Evolutionary conservation across 2,888 invertebrate genomes (phyloP), one percentile per base, ranked within the genome.

Genomic region (Anthrax anthrax): DNA sequence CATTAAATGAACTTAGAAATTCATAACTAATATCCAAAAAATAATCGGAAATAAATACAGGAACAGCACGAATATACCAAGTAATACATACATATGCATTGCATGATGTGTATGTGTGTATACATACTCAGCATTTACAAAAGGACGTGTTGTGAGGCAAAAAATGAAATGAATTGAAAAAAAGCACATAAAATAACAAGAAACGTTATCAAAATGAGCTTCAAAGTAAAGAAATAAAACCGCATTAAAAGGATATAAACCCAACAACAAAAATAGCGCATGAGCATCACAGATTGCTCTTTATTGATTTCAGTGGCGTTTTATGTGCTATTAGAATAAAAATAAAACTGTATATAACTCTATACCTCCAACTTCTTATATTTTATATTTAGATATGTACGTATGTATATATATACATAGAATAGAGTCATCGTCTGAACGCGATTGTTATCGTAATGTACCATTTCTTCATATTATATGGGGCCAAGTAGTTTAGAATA

Each of bases 271-370:
- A 39, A 44, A 44, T 48, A 48, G 54, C 54, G 54, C 54, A 54
- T 54, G 54, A 54, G 54, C 53, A 50, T 51, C 50, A 49, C 49
- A 49, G 49, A 53, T 52, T 51, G 53, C 50, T 49, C 48, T 51
- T 54, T 54, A 54, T 54, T 54, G 54, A 54, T 54, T 54, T 54
- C 51, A 54, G 52, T 54, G 52, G 52, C 53, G 49, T 50, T 54
- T 53, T 52, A 53, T 52, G 45, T 52, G 50, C 50, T 46, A 51
- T 52, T 51, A 54, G 44, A 42, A 46, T 47, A 36, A 49, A 44
- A 42, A 46, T 47, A 36, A 49, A 44, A 51, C 48, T 49, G 47
- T 44, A 46, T 23, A n/a, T n/a, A n/a, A n/a, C 8, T 44, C 43
- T 46, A 39, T 43, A 42, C 44, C 44, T 32, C 29, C 12, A 12